Conservation (phyloP, 2,113 vertebrate genomes). For the Microcebus murinus region DNA sequence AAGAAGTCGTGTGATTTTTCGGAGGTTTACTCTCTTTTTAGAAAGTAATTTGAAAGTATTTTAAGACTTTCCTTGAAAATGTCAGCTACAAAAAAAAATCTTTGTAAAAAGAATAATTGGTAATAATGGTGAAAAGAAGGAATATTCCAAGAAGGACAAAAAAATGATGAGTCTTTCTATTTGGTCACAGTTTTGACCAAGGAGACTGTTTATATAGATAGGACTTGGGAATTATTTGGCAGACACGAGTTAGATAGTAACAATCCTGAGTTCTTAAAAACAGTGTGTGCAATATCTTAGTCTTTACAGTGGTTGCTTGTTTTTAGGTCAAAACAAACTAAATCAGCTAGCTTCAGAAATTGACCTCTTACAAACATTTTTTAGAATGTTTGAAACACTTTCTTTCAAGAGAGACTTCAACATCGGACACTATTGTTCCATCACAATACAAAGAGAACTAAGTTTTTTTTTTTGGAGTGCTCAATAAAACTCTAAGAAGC, state of each 20-base stretch:
- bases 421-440: background rate
- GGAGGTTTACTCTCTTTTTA: background rate
- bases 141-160: background rate
- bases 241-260: background rate
- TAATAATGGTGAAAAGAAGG: background rate
- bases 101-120: background rate
- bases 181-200: background rate
- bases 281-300: background rate
- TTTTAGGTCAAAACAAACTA: background rate
- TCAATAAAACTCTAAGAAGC: background rate
- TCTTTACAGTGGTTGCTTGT: background rate
- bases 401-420: background rate
- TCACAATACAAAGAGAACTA: background rate
- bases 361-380: background rate
- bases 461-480: background rate
- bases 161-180: background rate
- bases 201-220: background rate
- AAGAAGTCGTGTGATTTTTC: background rate
- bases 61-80: constrained; percentile 26
- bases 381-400: background rate
- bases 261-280: background rate
- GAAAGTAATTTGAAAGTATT: constrained; percentile 26
- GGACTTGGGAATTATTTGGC: background rate
- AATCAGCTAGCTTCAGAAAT: background rate
- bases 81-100: background rate